phyloP scores from a whole-genome alignment of 1,140 invertebrate genomes.

The Halictus rubicundus region DNA sequence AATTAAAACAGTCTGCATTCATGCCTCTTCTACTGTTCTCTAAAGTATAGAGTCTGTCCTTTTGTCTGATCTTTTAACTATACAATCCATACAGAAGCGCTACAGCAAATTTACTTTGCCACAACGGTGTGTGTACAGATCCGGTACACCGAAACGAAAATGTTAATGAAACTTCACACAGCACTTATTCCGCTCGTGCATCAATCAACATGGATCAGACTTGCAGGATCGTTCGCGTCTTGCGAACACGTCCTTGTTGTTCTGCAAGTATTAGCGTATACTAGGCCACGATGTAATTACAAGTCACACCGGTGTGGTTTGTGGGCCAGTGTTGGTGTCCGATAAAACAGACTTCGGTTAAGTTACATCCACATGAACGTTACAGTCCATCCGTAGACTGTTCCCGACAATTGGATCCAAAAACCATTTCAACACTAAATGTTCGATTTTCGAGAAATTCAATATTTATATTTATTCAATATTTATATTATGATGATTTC shows the following conservation, averaged over 20 bases:
- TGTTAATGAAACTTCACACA: background rate
- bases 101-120: too few species aligned
- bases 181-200: background rate
- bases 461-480: too few species aligned
- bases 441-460: too few species aligned
- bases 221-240: background rate
- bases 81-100: too few species aligned
- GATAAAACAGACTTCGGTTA: slow-evolving; percentile 30
- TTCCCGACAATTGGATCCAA: background rate
- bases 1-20: too few species aligned
- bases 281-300: slow-evolving; percentile 35
- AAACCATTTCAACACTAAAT: too few species aligned
- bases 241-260: slow-evolving; percentile 25
- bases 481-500: too few species aligned
- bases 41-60: too few species aligned
- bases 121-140: too few species aligned
- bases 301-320: slow-evolving; percentile 18
- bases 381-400: background rate
- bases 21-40: too few species aligned
- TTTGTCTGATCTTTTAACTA: too few species aligned
- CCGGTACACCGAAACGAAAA: background rate
- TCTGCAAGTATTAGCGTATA: slow-evolving; percentile 33
- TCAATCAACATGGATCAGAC: background rate
- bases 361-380: slow-evolving; percentile 4
- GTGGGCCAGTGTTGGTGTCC: slow-evolving; percentile 19